phyloP scores from a whole-genome alignment of 2,888 invertebrate species.

The Crossocerus cetratus region DNA sequence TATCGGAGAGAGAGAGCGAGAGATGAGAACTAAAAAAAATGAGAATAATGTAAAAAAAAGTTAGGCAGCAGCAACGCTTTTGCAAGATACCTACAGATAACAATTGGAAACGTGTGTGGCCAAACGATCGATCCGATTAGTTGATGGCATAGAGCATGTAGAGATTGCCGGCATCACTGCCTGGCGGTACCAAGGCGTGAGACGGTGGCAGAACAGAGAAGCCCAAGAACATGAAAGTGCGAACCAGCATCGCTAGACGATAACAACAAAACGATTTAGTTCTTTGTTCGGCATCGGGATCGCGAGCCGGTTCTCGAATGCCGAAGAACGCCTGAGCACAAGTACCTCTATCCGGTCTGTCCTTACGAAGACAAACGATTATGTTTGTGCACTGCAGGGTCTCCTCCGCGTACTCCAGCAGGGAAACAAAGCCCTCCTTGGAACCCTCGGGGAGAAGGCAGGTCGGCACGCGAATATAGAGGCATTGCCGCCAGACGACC shows the following conservation, averaged over 20 bases:
- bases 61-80: no score
- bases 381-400: conserved; percentile 89
- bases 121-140: conserved; percentile 68
- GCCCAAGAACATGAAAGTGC: conserved; percentile 98
- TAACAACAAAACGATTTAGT: conserved; percentile 52
- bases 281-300: conserved; percentile 23
- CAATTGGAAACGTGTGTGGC: conserved; percentile 67
- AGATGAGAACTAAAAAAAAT: conserved; percentile 4
- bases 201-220: conserved; percentile 92
- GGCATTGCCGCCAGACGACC: conserved; percentile 85
- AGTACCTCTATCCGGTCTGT: conserved; percentile 87
- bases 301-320: conserved; percentile 21
- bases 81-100: conserved; percentile 67
- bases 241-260: conserved; percentile 86
- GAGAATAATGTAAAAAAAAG: background rate
- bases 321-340: conserved; percentile 50
- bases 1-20: background rate
- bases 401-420: conserved; percentile 97
- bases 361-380: conserved; percentile 89
- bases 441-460: conserved; percentile 93
- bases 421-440: conserved; percentile 95
- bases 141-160: conserved; percentile 81
- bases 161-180: conserved; percentile 81
- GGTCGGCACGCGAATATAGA: conserved; percentile 93
- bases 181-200: conserved; percentile 86